Evolutionary conservation across 2,113 vertebrate genomes (phyloP).

Genomic region (Antechinus flavipes): DNA sequence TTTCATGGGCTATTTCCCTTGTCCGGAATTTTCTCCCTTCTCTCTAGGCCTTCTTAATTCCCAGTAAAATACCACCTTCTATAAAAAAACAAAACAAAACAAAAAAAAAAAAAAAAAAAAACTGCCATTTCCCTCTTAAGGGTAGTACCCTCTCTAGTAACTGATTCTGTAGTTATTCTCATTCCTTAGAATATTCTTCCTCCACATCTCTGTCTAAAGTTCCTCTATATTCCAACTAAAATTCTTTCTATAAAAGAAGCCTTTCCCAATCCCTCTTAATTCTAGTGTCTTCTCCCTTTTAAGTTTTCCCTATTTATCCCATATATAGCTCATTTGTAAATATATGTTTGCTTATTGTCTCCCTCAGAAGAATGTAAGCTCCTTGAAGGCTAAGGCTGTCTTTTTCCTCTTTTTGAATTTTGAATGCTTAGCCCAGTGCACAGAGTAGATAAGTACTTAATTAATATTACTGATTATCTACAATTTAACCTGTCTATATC

Average conservation of each 20-base stretch:
- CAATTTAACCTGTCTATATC: neutral
- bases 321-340: neutral
- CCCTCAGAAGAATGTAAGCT: neutral
- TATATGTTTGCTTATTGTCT: neutral
- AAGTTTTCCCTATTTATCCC: neutral
- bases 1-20: neutral
- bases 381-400: neutral
- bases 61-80: neutral
- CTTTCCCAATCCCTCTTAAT: neutral
- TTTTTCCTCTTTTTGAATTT: neutral
- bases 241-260: neutral
- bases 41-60: neutral
- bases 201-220: neutral
- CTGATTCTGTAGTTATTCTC: neutral
- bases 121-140: neutral
- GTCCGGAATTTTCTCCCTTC: neutral
- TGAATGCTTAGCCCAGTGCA: neutral
- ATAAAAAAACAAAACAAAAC: too few relatives aligned
- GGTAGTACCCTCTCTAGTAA: neutral
- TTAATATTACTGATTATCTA: neutral
- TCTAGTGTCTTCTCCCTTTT: neutral
- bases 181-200: neutral
- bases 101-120: neutral
- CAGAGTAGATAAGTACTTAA: neutral
- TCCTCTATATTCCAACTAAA: neutral